phyloP scores from a whole-genome alignment of 2,797 vertebrate genomes.

The Siniperca undulata region DNA sequence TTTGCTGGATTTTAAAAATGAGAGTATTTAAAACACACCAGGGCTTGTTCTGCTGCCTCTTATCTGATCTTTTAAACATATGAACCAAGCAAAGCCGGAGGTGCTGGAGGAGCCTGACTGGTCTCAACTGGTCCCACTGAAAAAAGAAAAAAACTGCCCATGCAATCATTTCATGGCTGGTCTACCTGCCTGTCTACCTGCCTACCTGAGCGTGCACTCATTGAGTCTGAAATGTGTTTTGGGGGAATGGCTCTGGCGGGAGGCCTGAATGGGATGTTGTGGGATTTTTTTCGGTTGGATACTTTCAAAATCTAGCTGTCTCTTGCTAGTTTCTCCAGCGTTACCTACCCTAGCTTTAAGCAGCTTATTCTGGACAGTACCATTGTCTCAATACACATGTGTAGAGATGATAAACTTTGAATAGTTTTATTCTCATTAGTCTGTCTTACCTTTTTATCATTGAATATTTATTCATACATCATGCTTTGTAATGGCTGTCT shows the following conservation, averaged over 20 bases:
- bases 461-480: not conserved
- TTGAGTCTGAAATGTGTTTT: too few species aligned
- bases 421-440: not conserved
- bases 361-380: not conserved
- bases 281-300: too few species aligned
- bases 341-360: not conserved
- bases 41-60: not conserved
- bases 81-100: not conserved
- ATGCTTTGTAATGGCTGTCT: too few species aligned
- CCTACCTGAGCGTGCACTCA: too few species aligned
- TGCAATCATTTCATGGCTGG: too few species aligned
- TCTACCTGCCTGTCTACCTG: too few species aligned
- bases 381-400: not conserved
- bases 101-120: constrained; percentile 25
- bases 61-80: constrained; percentile 13
- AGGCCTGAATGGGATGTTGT: too few species aligned
- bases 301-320: too few species aligned
- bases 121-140: constrained; percentile 41
- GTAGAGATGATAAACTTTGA: not conserved
- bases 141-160: not conserved
- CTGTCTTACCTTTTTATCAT: not conserved
- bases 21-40: constrained; percentile 11
- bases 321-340: too few species aligned
- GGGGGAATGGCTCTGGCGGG: too few species aligned
- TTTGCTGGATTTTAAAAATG: not conserved